phyloP scores from a whole-genome alignment of 2,797 vertebrate species.

The Platalea minor region DNA sequence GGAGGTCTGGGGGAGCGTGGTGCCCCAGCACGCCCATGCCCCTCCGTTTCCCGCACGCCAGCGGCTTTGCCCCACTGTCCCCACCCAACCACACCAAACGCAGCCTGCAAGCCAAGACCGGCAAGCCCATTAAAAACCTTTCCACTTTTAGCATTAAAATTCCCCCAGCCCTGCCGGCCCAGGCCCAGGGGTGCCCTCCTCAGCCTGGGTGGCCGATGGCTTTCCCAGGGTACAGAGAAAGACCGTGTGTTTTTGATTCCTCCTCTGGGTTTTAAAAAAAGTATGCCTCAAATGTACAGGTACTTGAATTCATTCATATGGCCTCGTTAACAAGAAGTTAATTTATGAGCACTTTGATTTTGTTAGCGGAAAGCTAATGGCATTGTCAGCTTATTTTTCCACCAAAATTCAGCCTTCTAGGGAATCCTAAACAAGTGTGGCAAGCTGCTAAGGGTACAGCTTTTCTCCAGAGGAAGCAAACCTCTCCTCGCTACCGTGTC shows the following conservation, averaged over 20 bases:
- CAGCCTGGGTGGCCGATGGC: too few relatives aligned
- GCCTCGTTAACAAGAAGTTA: neutral
- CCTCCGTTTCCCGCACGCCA: fast-evolving
- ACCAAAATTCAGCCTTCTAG: neutral
- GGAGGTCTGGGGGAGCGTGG: fast-evolving
- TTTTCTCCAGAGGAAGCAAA: neutral
- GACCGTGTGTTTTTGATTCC: neutral
- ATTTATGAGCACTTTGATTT: neutral
- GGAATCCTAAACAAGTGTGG: neutral
- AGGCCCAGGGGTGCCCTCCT: neutral
- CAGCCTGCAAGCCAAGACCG: neutral
- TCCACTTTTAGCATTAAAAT: fast-evolving
- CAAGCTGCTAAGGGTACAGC: neutral
- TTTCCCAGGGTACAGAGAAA: neutral
- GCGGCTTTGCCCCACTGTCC: fast-evolving
- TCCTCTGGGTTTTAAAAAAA: neutral
- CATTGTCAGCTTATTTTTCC: neutral
- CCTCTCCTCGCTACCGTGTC: fast-evolving
- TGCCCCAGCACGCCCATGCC: fast-evolving
- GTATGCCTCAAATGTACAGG: neutral
- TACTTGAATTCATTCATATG: neutral
- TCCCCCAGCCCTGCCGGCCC: neutral
- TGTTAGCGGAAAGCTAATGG: neutral
- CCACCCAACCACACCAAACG: fast-evolving
- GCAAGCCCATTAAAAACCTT: neutral